Evolutionary conservation across 2,797 vertebrate species (phyloP).

Genomic region (Lutjanus campechanus): DNA sequence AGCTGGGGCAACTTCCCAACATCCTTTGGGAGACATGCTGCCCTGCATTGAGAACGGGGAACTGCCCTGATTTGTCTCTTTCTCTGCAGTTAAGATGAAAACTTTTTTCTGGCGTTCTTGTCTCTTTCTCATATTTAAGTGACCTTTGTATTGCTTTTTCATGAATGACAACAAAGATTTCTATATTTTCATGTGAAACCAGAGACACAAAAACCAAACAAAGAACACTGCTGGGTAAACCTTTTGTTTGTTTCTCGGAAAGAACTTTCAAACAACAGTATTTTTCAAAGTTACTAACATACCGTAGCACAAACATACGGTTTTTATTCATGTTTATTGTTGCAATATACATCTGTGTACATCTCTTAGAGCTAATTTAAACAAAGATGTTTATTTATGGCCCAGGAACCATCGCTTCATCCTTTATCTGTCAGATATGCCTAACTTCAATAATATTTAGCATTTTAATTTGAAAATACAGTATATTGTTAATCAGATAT

Average conservation of each 20-base stretch:
- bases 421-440: constrained; percentile 64
- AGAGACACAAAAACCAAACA: constrained; percentile 77
- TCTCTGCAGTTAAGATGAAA: constrained; percentile 49
- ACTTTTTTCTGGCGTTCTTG: constrained; percentile 63
- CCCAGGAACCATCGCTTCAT: constrained; percentile 59
- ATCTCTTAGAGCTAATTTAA: constrained; percentile 80
- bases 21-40: constrained; percentile 19
- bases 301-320: constrained; percentile 42
- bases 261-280: constrained; percentile 75
- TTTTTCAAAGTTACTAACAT: constrained; percentile 79
- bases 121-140: constrained; percentile 83
- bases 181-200: constrained; percentile 88
- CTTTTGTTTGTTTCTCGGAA: constrained; percentile 68
- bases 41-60: constrained; percentile 30
- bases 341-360: constrained; percentile 80
- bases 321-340: constrained; percentile 77
- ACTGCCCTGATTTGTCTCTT: constrained; percentile 43
- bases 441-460: constrained; percentile 60
- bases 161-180: constrained; percentile 82
- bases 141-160: constrained; percentile 89
- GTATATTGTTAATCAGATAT: constrained; percentile 75
- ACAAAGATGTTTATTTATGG: constrained; percentile 82
- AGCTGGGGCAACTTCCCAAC: constrained; percentile 62
- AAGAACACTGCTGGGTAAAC: constrained; percentile 77
- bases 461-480: constrained; percentile 76